Conservation (phyloP, 2,888 invertebrate species). For the Lysandra bellargus region DNA sequence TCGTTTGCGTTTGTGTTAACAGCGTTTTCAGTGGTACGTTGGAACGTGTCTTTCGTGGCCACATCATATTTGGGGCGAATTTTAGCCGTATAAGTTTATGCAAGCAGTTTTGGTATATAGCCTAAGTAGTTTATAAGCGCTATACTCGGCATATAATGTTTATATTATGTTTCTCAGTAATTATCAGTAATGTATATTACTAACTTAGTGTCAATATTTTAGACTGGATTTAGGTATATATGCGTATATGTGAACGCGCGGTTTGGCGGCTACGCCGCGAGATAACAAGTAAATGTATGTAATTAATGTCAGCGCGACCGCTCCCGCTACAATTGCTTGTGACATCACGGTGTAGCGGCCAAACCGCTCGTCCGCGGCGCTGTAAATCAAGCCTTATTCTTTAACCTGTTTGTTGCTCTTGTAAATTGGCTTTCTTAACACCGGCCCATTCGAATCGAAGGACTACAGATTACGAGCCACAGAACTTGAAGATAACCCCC, state of each 20-base stretch:
- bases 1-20: background rate
- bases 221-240: no score
- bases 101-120: constrained; percentile 6
- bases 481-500: background rate
- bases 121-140: background rate
- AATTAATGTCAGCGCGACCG: no score
- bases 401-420: no score
- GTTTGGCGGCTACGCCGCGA: no score
- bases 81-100: constrained; percentile 4
- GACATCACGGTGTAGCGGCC: no score
- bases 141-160: background rate
- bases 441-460: background rate
- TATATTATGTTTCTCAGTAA: background rate
- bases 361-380: no score
- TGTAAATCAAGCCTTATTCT: no score
- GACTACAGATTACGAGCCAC: background rate
- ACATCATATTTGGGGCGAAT: background rate
- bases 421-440: background rate
- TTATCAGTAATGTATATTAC: no score
- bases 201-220: no score
- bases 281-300: no score
- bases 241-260: no score
- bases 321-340: no score
- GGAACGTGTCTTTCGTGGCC: background rate
- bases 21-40: background rate